Evolutionary conservation across 1,140 invertebrate genomes (phyloP), one percentile per base, ranked within the genome.

Genomic region (Batillaria attramentaria): DNA sequence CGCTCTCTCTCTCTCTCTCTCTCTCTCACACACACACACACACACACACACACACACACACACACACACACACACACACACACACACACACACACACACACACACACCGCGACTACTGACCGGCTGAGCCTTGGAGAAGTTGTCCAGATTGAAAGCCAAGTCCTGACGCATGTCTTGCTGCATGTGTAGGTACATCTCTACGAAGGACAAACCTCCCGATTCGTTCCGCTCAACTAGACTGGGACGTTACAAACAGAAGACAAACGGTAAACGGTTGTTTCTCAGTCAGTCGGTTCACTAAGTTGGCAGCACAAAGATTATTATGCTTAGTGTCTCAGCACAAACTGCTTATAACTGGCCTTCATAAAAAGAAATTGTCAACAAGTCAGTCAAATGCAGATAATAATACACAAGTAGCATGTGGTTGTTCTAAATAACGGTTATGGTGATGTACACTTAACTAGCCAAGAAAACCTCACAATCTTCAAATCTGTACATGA

Each of bases 111-210:
- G 41, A 4, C 39, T 35, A 54, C 80, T 80, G 60, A 84, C 83
- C n/a, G 81, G 79, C 78, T 82, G 76, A 24, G 77, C 75, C 33
- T 82, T 84, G 16, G 76, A 80, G 77, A 82, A 86, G 10, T 72
- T 81, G 24, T 84, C 77, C 1, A 80, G 81, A 62, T 83, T 86
- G 70, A 86, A 86, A 5, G 83, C 82, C 33, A 86, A 54, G 8
- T 81, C 28, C n/a, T 86, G 72, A 28, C 82, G 81, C 33, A 86
- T 69, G 24, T 82, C 81, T 69, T 84, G 81, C 31, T 83, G 77
- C 24, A 86, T 60, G 54, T 86, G 81, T 24, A 86, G 79, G n/a
- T 86, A 84, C 83, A 84, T 84, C 62, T 86, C 85, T 78, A 84
- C 79, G 54, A 83, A 84, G 0, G 85, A 86, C 85, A 83, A 86